Percentiles rank a stretch among this genome's conserved stretches.
These are phyloP conservation scores for Eueides isabella DNA, from an alignment of 1,140 invertebrate species.

Conservation along the genomic window DNA sequence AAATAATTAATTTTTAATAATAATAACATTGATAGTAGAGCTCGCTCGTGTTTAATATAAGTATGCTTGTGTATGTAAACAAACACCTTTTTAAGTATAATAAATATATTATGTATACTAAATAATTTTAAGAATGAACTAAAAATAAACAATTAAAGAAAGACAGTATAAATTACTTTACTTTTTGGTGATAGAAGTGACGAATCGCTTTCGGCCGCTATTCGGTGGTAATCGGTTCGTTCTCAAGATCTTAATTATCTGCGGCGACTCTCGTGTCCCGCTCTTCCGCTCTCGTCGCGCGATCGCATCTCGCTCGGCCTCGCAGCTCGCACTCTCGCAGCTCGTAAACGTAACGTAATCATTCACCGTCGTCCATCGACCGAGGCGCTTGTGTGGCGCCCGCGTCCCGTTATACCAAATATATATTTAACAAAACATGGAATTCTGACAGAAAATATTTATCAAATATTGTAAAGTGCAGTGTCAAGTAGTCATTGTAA, in stretches of 20 bases:
- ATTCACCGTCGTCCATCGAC: constrained; percentile 40
- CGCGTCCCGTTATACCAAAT: constrained; percentile 36
- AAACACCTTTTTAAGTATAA: no score
- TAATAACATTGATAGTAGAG: no score
- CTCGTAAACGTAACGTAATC: neutral
- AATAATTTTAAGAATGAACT: no score
- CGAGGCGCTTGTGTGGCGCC: constrained; percentile 23
- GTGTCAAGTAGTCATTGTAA: constrained; percentile 32
- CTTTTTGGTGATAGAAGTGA: no score
- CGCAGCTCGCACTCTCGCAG: neutral
- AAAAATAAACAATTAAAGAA: no score
- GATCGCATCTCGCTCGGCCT: neutral
- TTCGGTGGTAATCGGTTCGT: neutral
- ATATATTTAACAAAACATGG: constrained; percentile 49
- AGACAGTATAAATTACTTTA: no score
- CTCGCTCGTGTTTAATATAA: no score
- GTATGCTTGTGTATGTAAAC: no score
- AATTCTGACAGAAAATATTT: constrained; percentile 58
- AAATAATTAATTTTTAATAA: neutral
- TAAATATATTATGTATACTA: no score
- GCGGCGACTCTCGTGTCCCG: no score
- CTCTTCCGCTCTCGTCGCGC: no score
- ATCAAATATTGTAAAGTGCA: constrained; percentile 39
- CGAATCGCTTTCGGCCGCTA: no score
- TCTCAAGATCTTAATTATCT: neutral